Percentiles rank a stretch among this genome's conserved stretches.
Conservation (phyloP, 1,140 invertebrate genomes). For the Archivesica marissinica region DNA sequence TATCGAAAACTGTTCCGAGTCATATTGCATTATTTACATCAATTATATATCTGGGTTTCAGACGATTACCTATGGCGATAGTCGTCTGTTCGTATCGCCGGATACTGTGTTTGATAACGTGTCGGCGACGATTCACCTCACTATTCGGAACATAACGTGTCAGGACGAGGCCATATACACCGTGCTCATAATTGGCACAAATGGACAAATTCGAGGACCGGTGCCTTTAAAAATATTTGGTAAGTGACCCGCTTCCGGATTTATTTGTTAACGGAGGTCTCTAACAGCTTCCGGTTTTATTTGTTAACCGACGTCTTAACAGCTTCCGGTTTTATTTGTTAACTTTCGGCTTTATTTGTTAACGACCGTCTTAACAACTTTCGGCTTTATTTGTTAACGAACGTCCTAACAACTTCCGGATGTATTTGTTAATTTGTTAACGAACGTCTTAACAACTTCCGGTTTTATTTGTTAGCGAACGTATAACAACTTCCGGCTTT, state of each 20-base stretch:
- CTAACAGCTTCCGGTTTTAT: neutral
- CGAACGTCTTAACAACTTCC: neutral
- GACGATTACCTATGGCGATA: neutral
- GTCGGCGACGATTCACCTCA: neutral
- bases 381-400: neutral
- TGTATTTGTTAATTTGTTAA: neutral
- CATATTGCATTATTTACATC: neutral
- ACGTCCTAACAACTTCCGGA: neutral
- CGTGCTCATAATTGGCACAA: neutral
- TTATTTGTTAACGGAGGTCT: neutral
- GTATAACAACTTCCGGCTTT: neutral
- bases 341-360: neutral
- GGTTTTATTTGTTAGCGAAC: neutral
- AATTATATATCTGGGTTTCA: neutral
- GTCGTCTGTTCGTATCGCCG: neutral
- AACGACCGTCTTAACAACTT: neutral
- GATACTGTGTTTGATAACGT: neutral
- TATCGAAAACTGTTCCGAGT: neutral
- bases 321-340: neutral
- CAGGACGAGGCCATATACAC: slow-evolving; percentile 2
- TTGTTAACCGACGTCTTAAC: neutral
- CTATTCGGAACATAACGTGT: neutral
- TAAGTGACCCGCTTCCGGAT: neutral
- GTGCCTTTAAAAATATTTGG: neutral
- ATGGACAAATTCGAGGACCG: neutral